These are phyloP conservation scores for Coilia nasus DNA, from an alignment of 2,797 vertebrate species.

Conservation along the genomic window DNA sequence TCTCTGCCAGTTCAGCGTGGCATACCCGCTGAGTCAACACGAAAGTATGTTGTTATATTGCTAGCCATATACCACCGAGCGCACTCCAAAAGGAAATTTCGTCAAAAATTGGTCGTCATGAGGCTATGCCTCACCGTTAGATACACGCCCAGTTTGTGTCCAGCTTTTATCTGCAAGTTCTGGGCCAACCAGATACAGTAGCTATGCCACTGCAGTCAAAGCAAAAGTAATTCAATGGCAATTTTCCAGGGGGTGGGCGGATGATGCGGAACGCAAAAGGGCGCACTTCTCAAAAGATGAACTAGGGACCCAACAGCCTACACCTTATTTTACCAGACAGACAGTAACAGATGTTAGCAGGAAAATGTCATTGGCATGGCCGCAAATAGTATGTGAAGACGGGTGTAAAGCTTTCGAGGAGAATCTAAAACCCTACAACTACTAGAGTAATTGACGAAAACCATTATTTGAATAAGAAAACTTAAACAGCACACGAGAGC, in stretches of 20 bases:
- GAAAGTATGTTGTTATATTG: slow-evolving; percentile 9
- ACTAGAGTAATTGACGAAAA: neutral
- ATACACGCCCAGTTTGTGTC: neutral
- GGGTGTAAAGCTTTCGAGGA: neutral
- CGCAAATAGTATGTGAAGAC: neutral
- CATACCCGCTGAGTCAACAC: slow-evolving; percentile 12
- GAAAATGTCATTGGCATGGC: neutral
- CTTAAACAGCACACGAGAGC: no score
- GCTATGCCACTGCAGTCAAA: neutral
- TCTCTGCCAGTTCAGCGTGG: slow-evolving; percentile 8
- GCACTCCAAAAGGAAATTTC: neutral
- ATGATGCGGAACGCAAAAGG: neutral
- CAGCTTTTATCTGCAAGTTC: neutral
- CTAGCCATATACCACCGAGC: neutral
- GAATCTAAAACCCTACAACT: neutral
- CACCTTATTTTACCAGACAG: neutral
- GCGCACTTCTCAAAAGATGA: neutral
- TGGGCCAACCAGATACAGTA: neutral
- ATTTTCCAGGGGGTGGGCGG: slow-evolving; percentile 10
- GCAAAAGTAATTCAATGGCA: neutral
- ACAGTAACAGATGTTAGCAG: neutral
- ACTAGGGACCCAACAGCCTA: neutral
- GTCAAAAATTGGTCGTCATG: neutral
- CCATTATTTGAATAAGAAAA: no score
- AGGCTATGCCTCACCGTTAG: neutral